These are phyloP conservation scores for Calameuta idolon DNA, from an alignment of 2,888 invertebrate species.

Conservation along the genomic window DNA sequence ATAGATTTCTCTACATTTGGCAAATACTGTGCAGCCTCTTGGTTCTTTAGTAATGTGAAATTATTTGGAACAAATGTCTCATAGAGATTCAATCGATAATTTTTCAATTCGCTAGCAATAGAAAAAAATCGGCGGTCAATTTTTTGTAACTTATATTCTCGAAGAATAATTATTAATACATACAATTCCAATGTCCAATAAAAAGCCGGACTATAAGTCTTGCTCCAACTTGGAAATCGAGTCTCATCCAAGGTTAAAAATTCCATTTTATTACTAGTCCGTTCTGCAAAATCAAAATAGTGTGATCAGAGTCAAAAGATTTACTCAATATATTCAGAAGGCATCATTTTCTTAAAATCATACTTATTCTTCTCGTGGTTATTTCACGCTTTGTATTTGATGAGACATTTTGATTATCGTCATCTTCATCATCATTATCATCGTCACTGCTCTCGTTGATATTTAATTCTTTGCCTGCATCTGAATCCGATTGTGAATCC, in stretches of 20 bases:
- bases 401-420: neutral
- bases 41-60: slow-evolving; percentile 63
- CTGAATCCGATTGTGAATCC: slow-evolving; percentile 35
- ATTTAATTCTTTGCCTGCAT: slow-evolving; percentile 13
- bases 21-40: slow-evolving; percentile 67
- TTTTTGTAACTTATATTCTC: slow-evolving; percentile 53
- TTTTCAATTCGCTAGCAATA: slow-evolving; percentile 45
- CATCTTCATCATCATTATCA: slow-evolving; percentile 22
- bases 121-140: slow-evolving; percentile 21
- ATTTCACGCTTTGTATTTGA: neutral
- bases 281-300: neutral
- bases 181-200: slow-evolving; percentile 61
- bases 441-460: slow-evolving; percentile 16
- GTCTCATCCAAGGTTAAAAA: slow-evolving; percentile 25
- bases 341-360: neutral
- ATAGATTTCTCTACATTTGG: slow-evolving; percentile 72
- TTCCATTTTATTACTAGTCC: slow-evolving; percentile 21
- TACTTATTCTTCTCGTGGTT: neutral
- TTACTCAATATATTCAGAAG: neutral
- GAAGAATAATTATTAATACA: slow-evolving; percentile 26
- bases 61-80: slow-evolving; percentile 60
- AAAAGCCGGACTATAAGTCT: slow-evolving; percentile 37
- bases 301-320: neutral
- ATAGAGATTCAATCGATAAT: slow-evolving; percentile 64
- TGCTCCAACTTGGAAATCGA: neutral